These are phyloP conservation scores for Yponomeuta malinellus DNA, from an alignment of 2,888 invertebrate genomes.

Conservation along the genomic window DNA sequence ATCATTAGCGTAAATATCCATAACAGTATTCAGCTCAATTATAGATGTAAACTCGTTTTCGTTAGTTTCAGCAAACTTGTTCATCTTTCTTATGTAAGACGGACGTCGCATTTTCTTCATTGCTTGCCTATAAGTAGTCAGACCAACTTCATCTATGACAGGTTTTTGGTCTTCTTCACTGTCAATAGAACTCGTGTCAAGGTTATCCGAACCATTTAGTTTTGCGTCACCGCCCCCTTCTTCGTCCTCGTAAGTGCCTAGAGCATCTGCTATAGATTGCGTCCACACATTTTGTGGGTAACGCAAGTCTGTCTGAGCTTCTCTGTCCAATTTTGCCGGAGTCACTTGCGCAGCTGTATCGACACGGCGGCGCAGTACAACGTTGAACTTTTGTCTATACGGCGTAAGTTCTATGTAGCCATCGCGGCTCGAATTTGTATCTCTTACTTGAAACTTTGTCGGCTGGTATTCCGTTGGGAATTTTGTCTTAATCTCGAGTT, in stretches of 20 bases:
- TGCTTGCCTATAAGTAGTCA: constrained; percentile 47
- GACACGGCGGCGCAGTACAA: constrained; percentile 73
- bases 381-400: constrained; percentile 72
- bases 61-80: constrained; percentile 41
- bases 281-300: constrained; percentile 83
- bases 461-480: constrained; percentile 72
- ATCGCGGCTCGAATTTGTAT: constrained; percentile 76
- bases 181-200: constrained; percentile 38
- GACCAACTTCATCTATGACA: constrained; percentile 46
- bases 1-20: constrained; percentile 80
- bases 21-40: constrained; percentile 61
- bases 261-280: constrained; percentile 72
- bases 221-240: constrained; percentile 25
- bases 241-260: constrained; percentile 33
- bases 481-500: constrained; percentile 80
- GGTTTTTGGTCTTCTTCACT: constrained; percentile 31
- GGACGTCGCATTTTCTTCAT: constrained; percentile 48
- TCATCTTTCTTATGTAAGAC: constrained; percentile 53
- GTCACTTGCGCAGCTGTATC: constrained; percentile 77
- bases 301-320: constrained; percentile 80
- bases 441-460: constrained; percentile 69
- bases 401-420: constrained; percentile 81
- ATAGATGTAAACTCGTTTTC: constrained; percentile 48
- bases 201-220: constrained; percentile 18
- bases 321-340: constrained; percentile 53